Evolutionary conservation across 2,888 invertebrate species (phyloP), one percentile per base, ranked within the genome.

Genomic region (Lasioglossum marginatum): DNA sequence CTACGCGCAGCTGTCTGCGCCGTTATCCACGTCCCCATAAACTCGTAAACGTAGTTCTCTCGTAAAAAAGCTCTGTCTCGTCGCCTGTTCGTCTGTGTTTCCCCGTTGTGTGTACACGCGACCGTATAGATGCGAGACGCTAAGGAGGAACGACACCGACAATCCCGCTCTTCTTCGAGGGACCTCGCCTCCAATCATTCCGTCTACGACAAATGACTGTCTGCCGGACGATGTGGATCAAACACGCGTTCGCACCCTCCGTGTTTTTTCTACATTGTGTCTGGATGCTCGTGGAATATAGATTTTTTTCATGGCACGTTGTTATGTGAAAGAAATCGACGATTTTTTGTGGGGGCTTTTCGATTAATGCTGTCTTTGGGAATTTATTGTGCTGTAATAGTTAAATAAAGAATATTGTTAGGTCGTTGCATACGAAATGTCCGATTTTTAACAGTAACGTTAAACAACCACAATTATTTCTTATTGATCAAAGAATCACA

Each of bases 21-120:
- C 34, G 82, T 82, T 79, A 82, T 81, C 63, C 87, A 88, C 87
- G 89, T 90, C 84, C 80, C 90, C 84, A 88, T 89, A 91, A 91
- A 89, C 90, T 90, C 86, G 88, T 89, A 92, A 91, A 90, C 87
- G 89, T 91, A 88, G 79, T 87, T 84, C 79, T 73, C 79, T 85
- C 89, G 87, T 89, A 89, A 88, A 90, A 80, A 63, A 80, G 34
- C 70, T 34, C 45, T 48, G 73, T 80, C 78, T 66, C 68, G 70
- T 72, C 57, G 31, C n/a, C 77, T 76, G 66, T 75, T 43, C 48
- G n/a, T 19, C 52, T 37, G n/a, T 34, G 31, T 43, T 34, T n/a
- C 14, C 14, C 8, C 57, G 34, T 23, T 2, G 48, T 48, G 2
- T 31, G 40, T 52, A 68, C 79, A 31, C 40, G n/a, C 63, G 63